Base-by-base conservation (phyloP, 35 echinoderm and acorn worm species). In the Hemicentrotus pulcherrimus region DNA sequence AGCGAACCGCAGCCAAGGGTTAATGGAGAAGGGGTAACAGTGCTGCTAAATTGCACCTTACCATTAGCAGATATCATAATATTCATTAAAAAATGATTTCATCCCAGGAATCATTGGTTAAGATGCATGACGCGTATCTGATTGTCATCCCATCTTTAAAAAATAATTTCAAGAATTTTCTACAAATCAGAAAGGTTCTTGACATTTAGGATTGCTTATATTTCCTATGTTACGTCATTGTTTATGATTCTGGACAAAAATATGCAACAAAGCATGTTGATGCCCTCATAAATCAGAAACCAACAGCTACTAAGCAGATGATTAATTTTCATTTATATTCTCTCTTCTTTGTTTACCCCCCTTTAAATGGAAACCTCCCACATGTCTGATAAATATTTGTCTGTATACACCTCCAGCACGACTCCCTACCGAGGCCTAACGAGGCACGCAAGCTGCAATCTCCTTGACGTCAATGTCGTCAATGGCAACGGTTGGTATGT, bases 391-490 rank as follows among this genome's bases (percentile, higher is more conserved):
- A 89, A 89, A 41, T 89, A 41, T 89, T 89, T 89, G 18, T 46
- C 87, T 89, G 10, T 9, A 89, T 89, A 89, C 87, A 46, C 87
- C 87, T 46, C 87, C 31, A 89, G 45, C 30, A 35, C 31, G 87
- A 89, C 87, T 41, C 87, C 87, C 87, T 6, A 46, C 31, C 16
- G 87, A 32, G 87, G 87, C 87, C 87, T 89, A 89, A 89, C 87
- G 87, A 89, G 87, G 87, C 87, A 46, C 87, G 87, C 87, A 24
- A 28, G 31, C 87, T 32, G 31, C 31, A 22, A 89, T 89, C 87
- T 46, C 31, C 87, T 89, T 89, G 87, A 89, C 87, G 87, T 89
- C 87, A 89, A 89, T 89, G 87, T 89, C 87, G 87, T 46, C 87
- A 32, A 5, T 89, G 87, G 87, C 87, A 89, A 89, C 45, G 30